Evolutionary conservation across 2,797 vertebrate species (phyloP).

Genomic region (Morelia viridis): DNA sequence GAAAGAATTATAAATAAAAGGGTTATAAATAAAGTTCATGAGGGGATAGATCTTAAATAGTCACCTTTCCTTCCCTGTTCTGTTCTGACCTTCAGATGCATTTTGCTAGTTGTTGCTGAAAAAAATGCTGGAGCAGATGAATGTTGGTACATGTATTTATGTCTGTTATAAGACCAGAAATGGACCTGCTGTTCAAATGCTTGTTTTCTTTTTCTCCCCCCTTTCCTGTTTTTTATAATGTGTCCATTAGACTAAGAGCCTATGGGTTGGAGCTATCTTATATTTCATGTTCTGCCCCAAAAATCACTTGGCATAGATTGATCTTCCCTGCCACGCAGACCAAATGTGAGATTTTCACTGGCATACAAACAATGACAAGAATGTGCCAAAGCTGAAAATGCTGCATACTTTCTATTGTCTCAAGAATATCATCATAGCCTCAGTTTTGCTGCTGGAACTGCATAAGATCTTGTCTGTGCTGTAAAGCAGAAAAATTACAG

Average conservation of each 20-base stretch:
- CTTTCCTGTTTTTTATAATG: neutral
- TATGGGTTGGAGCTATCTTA: neutral
- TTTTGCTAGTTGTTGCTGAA: neutral
- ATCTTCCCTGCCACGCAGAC: neutral
- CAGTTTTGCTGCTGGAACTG: neutral
- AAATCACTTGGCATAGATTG: neutral
- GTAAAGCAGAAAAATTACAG: neutral
- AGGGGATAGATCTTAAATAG: neutral
- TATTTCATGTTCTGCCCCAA: neutral
- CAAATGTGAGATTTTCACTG: neutral
- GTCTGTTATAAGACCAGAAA: neutral
- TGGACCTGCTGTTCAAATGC: neutral
- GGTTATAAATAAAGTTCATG: neutral
- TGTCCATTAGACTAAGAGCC: neutral
- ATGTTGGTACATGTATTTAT: neutral
- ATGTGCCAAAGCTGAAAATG: neutral
- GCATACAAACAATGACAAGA: neutral
- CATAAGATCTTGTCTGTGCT: neutral
- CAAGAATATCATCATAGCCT: neutral
- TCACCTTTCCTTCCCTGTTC: neutral
- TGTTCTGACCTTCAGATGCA: neutral
- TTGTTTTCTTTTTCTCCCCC: neutral
- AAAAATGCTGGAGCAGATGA: neutral
- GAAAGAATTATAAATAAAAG: neutral
- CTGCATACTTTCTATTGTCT: neutral